Percentiles rank a stretch among this genome's conserved stretches.
Conservation (phyloP, 2,888 invertebrate species). For the Plusia festucae region DNA sequence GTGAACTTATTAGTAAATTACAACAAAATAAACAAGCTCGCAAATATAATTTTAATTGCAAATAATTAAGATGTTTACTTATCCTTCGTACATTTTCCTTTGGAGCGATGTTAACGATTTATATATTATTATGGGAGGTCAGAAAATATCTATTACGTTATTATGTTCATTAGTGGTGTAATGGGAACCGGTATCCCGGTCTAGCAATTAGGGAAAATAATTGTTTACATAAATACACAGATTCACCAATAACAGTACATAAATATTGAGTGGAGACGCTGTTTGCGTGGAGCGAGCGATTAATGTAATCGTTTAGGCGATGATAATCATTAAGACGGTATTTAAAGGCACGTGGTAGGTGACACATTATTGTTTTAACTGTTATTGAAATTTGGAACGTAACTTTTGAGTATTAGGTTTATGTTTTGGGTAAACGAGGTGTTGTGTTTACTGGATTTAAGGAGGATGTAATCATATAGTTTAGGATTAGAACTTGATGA, state of each 20-base stretch:
- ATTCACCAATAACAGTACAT: slow-evolving; percentile 79
- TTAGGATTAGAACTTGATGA: not conserved
- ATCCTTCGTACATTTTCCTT: slow-evolving; percentile 59
- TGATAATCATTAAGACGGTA: slow-evolving; percentile 46
- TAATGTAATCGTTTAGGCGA: slow-evolving; percentile 80
- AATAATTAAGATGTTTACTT: slow-evolving; percentile 56
- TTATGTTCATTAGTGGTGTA: slow-evolving; percentile 85
- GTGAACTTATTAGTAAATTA: slow-evolving; percentile 42
- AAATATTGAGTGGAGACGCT: slow-evolving; percentile 79
- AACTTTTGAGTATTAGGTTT: not conserved
- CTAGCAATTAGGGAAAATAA: slow-evolving; percentile 86
- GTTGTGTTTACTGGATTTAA: not conserved
- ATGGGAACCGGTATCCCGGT: slow-evolving; percentile 72
- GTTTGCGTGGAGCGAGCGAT: slow-evolving; percentile 80
- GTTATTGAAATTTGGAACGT: slow-evolving; percentile 32
- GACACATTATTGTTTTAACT: slow-evolving; percentile 37
- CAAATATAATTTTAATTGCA: slow-evolving; percentile 34
- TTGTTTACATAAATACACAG: slow-evolving; percentile 83
- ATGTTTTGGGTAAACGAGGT: not conserved
- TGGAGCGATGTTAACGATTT: slow-evolving; percentile 71
- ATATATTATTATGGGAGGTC: slow-evolving; percentile 75
- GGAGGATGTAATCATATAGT: too few species aligned
- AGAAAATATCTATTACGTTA: slow-evolving; percentile 87
- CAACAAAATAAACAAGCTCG: slow-evolving; percentile 13
- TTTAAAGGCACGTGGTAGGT: slow-evolving; percentile 43